A percentile compares a stretch with the other conserved stretches of the same genome.
Evolutionary conservation across 2,797 vertebrate species (phyloP).

Genomic region (Ammospiza maritima): DNA sequence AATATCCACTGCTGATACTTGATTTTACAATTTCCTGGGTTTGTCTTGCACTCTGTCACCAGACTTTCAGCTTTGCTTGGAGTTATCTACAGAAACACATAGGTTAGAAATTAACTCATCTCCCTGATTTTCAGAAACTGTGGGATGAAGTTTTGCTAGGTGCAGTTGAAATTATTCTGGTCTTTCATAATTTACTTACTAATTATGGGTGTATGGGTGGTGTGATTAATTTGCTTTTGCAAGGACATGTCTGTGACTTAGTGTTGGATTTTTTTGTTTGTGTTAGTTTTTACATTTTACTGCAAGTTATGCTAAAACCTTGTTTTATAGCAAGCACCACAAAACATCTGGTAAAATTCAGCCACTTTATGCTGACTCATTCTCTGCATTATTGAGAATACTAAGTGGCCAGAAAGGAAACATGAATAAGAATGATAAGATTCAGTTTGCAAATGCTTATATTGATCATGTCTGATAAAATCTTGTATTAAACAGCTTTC

Average conservation of each 20-base stretch:
- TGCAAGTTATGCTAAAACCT: conserved; percentile 17
- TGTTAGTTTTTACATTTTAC: background rate
- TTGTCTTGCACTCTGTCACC: background rate
- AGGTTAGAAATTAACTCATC: background rate
- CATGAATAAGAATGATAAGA: conserved; percentile 61
- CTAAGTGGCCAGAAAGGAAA: conserved; percentile 63
- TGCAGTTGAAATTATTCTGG: background rate
- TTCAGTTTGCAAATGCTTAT: conserved; percentile 68
- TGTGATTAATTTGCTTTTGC: background rate
- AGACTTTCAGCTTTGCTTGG: background rate
- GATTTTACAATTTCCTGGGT: background rate
- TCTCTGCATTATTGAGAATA: conserved; percentile 54
- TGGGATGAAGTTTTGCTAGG: background rate
- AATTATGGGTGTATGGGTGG: background rate
- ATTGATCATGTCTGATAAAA: conserved; percentile 71
- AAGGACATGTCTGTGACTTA: background rate
- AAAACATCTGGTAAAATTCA: conserved; percentile 45
- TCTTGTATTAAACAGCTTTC: conserved; percentile 69
- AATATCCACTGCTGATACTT: background rate
- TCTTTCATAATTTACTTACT: background rate
- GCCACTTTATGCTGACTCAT: conserved; percentile 54
- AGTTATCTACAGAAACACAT: fast-evolving
- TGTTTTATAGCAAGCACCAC: conserved; percentile 8
- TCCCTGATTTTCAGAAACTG: background rate
- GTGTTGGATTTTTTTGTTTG: background rate